Percentiles rank a stretch among this genome's conserved stretches.
phyloP scores from a whole-genome alignment of 2,797 vertebrate species.

The Pipistrellus pipistrellus region DNA sequence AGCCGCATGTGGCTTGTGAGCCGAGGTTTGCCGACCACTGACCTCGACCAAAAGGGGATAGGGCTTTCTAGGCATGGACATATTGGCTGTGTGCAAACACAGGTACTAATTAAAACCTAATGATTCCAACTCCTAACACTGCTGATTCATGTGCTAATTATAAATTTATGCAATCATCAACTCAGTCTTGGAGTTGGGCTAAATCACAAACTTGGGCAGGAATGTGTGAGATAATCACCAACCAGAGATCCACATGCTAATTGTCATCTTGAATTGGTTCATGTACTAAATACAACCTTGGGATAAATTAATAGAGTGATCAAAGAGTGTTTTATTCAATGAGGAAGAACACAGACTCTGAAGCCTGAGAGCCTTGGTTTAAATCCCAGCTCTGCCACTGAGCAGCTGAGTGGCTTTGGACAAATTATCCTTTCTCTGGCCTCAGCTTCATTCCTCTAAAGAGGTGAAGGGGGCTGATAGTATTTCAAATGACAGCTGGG shows the following conservation, averaged over 20 bases:
- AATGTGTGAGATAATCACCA: neutral
- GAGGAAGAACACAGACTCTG: conserved; percentile 6
- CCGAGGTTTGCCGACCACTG: too few relatives aligned
- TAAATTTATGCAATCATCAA: conserved; percentile 50
- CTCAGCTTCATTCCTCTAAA: conserved; percentile 49
- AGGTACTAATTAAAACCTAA: neutral
- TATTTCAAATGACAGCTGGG: neutral
- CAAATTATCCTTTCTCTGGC: neutral
- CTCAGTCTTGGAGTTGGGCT: conserved; percentile 19
- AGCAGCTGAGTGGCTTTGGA: neutral
- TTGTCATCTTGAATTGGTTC: conserved; percentile 33
- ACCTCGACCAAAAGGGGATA: neutral
- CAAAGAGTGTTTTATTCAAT: neutral
- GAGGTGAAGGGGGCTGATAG: neutral
- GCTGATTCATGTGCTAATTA: conserved; percentile 66
- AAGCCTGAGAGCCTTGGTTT: neutral
- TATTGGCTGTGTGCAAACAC: neutral
- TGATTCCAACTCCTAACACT: neutral
- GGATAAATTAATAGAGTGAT: conserved; percentile 8
- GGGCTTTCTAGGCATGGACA: neutral
- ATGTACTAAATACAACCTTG: conserved; percentile 31
- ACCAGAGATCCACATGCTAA: neutral
- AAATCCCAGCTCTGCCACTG: conserved; percentile 41
- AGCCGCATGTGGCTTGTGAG: too few relatives aligned
- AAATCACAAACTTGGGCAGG: conserved; percentile 22